A percentile compares a stretch with the other conserved stretches of the same genome.
Evolutionary conservation across 2,888 invertebrate genomes (phyloP).

Genomic region (Drosophila sordidula): DNA sequence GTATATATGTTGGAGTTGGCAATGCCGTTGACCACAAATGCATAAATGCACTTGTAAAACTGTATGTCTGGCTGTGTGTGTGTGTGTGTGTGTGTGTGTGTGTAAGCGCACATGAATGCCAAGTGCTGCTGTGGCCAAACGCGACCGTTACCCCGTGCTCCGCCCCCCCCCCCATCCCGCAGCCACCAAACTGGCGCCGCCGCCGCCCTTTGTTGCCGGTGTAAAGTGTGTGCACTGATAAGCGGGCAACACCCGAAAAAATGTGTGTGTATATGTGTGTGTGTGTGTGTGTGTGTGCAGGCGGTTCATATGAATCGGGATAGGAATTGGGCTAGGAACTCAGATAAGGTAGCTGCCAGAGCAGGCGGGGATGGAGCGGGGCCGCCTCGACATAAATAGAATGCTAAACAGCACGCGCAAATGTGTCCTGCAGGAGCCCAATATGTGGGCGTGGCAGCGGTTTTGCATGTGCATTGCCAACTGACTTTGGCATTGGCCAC

Average conservation of each 20-base stretch:
- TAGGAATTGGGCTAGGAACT: constrained; percentile 20
- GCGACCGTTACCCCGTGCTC: constrained; percentile 18
- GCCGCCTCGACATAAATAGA: constrained; percentile 61
- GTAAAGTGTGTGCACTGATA: constrained; percentile 65
- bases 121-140: constrained; percentile 53
- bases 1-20: constrained; percentile 44
- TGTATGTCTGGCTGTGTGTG: constrained; percentile 3
- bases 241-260: constrained; percentile 54
- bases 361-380: constrained; percentile 10
- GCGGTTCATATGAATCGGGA: constrained; percentile 7
- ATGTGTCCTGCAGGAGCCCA: constrained; percentile 55
- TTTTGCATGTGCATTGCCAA: constrained; percentile 47
- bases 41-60: constrained; percentile 54
- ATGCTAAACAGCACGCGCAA: constrained; percentile 65
- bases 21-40: constrained; percentile 57
- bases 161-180: not conserved
- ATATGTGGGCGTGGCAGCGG: constrained; percentile 25
- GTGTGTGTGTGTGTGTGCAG: constrained; percentile 10
- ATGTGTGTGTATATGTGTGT: constrained; percentile 4
- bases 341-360: constrained; percentile 10
- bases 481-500: constrained; percentile 60
- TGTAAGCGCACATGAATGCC: constrained; percentile 49
- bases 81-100: constrained; percentile 22
- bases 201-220: constrained; percentile 46
- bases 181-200: not conserved